These are phyloP conservation scores for Geotrupes spiniger DNA, from an alignment of 2,888 invertebrate species.

Conservation along the genomic window DNA sequence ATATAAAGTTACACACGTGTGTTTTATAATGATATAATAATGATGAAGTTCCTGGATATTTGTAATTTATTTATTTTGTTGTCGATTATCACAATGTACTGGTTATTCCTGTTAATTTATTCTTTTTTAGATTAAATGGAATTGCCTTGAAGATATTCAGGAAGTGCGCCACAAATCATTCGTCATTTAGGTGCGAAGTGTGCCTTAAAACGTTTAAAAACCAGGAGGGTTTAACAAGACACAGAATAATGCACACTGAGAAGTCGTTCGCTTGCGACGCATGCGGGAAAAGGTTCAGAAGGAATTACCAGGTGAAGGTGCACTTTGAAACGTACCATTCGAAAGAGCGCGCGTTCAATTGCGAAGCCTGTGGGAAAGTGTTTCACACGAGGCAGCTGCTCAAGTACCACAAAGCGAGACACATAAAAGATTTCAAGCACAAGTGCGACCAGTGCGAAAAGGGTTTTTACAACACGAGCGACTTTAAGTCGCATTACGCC, in stretches of 20 bases:
- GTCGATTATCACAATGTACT: no score
- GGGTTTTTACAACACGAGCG: slow-evolving; percentile 28
- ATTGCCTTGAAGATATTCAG: neutral
- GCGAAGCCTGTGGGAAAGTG: slow-evolving; percentile 46
- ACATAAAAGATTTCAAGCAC: slow-evolving; percentile 27
- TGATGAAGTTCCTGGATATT: no score
- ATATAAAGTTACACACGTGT: no score
- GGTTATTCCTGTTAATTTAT: no score
- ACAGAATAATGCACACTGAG: slow-evolving; percentile 14
- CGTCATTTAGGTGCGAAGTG: slow-evolving; percentile 4
- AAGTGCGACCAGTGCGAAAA: slow-evolving; percentile 32
- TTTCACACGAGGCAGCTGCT: slow-evolving; percentile 28
- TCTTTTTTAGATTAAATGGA: slow-evolving; percentile 6
- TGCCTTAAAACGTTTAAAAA: slow-evolving; percentile 16
- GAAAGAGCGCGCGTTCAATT: slow-evolving; percentile 26
- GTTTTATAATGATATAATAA: no score
- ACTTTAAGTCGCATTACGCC: slow-evolving; percentile 27
- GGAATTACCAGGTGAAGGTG: slow-evolving; percentile 43
- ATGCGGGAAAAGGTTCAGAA: slow-evolving; percentile 25
- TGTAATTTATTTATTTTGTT: no score
- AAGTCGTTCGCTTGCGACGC: slow-evolving; percentile 19
- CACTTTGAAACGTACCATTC: slow-evolving; percentile 32
- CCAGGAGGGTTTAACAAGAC: slow-evolving; percentile 9
- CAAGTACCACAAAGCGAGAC: slow-evolving; percentile 40
- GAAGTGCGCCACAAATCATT: neutral